These are phyloP conservation scores for Vanessa atalanta DNA, from an alignment of 1,140 invertebrate species.

Conservation along the genomic window DNA sequence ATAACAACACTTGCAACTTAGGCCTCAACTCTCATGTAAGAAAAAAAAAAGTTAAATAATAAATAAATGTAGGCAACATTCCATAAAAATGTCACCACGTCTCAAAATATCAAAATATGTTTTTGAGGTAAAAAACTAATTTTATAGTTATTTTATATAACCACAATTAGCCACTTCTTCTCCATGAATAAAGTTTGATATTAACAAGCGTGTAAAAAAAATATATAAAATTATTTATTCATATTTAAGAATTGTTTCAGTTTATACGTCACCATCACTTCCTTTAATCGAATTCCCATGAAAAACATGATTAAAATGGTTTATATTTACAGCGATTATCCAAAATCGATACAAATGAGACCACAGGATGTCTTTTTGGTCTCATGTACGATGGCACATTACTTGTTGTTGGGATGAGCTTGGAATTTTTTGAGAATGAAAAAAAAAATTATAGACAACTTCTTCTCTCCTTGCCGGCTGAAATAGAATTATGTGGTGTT, in stretches of 20 bases:
- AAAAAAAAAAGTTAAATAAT: background rate
- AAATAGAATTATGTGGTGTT: conserved; percentile 87
- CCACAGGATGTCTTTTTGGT: conserved; percentile 86
- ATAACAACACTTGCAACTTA: no score
- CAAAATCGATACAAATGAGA: conserved; percentile 78
- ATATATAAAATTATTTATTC: background rate
- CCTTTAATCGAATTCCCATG: background rate
- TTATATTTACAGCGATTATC: conserved; percentile 60
- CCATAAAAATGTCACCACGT: conserved; percentile 80
- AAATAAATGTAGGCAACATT: conserved; percentile 55
- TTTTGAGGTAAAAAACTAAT: conserved; percentile 74
- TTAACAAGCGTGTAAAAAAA: background rate
- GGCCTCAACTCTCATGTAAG: background rate
- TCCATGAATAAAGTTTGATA: background rate
- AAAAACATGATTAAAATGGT: background rate
- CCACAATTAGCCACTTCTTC: background rate
- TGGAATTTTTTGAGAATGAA: conserved; percentile 81
- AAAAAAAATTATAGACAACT: conserved; percentile 81
- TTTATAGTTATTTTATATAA: conserved; percentile 6
- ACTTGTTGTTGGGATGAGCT: conserved; percentile 84
- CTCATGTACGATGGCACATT: conserved; percentile 86
- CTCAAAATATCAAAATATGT: conserved; percentile 81
- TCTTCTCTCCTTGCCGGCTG: conserved; percentile 85
- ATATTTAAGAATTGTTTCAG: conserved; percentile 9
- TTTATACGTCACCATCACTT: conserved; percentile 36